phyloP scores from a whole-genome alignment of 2,113 vertebrate genomes.

The Protobothrops mucrosquamatus region DNA sequence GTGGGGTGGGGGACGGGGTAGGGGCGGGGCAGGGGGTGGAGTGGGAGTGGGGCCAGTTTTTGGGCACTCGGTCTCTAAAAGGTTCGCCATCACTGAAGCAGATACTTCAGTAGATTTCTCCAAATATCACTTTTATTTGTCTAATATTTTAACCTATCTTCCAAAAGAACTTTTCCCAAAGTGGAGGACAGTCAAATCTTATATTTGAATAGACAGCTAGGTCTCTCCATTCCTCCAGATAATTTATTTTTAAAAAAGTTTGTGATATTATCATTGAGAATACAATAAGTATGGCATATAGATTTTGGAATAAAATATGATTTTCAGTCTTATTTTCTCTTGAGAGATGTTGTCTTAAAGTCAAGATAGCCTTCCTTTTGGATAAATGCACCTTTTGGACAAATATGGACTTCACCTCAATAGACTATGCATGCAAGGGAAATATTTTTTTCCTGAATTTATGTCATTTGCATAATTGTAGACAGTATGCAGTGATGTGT shows the following conservation, averaged over 20 bases:
- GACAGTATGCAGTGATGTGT: neutral
- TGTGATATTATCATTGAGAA: neutral
- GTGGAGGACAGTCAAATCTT: neutral
- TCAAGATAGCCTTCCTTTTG: neutral
- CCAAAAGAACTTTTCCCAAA: neutral
- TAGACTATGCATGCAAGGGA: neutral
- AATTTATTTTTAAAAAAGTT: neutral
- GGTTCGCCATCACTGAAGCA: neutral
- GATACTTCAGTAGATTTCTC: neutral
- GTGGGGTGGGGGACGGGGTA: no score
- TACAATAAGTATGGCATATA: neutral
- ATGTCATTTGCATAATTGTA: neutral
- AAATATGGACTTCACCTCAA: neutral
- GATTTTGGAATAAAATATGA: neutral
- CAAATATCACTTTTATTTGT: neutral
- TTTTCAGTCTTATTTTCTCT: neutral
- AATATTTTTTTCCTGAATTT: neutral
- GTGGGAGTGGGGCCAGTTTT: no score
- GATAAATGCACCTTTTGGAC: neutral
- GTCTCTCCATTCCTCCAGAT: neutral
- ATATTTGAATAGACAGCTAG: neutral
- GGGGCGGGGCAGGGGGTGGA: no score
- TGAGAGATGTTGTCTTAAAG: neutral
- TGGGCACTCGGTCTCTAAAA: no score
- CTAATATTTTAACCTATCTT: neutral